Percentiles rank a stretch among this genome's conserved stretches.
phyloP scores from a whole-genome alignment of 1,140 invertebrate genomes.

The Microplitis demolitor region DNA sequence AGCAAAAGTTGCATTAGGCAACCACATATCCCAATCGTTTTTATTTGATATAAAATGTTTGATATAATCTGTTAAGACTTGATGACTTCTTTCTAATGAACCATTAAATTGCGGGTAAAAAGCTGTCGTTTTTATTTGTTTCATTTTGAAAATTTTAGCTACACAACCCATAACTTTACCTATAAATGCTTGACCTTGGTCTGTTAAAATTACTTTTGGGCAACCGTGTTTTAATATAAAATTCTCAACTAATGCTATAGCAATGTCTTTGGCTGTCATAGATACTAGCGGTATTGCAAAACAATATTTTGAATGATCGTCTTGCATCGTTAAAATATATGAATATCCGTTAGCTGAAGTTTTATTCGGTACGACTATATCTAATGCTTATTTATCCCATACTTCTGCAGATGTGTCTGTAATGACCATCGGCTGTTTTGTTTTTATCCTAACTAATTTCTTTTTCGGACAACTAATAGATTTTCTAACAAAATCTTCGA shows the following conservation, averaged over 20 bases:
- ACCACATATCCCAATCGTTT: constrained; percentile 49
- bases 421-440: constrained; percentile 18
- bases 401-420: constrained; percentile 25
- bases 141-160: constrained; percentile 36
- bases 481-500: constrained; percentile 26
- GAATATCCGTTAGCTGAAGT: constrained; percentile 21
- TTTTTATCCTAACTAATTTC: constrained; percentile 22
- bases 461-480: constrained; percentile 27
- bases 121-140: constrained; percentile 30
- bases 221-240: constrained; percentile 38
- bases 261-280: constrained; percentile 32
- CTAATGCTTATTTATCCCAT: constrained; percentile 31
- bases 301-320: constrained; percentile 41
- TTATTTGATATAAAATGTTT: constrained; percentile 33
- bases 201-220: constrained; percentile 36
- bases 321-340: constrained; percentile 35
- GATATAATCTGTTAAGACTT: constrained; percentile 34
- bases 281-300: constrained; percentile 28
- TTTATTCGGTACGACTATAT: constrained; percentile 23
- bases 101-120: constrained; percentile 38
- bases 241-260: constrained; percentile 30
- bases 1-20: constrained; percentile 32
- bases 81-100: constrained; percentile 35
- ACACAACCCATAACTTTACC: constrained; percentile 31
- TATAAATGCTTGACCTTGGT: constrained; percentile 39